phyloP scores from a whole-genome alignment of 1,140 invertebrate species.

The Eueides isabella region DNA sequence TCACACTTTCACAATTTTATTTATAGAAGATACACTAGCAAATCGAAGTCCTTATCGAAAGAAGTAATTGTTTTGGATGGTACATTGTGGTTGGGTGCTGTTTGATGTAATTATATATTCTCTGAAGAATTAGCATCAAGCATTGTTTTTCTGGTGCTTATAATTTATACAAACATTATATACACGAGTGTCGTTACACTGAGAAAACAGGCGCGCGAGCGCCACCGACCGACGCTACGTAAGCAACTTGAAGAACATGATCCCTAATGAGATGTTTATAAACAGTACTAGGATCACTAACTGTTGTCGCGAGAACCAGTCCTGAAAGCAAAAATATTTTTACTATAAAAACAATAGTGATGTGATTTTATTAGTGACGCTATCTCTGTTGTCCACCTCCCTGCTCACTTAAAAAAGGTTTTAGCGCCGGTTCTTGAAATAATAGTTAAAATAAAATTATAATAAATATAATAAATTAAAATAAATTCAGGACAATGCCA shows the following conservation, averaged over 20 bases:
- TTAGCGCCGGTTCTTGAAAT: too few species aligned
- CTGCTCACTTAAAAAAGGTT: too few species aligned
- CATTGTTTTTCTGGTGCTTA: conserved; percentile 40
- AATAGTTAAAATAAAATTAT: too few species aligned
- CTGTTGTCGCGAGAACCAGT: conserved; percentile 98
- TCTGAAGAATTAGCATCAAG: conserved; percentile 51
- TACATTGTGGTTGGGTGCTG: conserved; percentile 22
- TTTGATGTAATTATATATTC: conserved; percentile 23
- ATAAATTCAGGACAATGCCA: too few species aligned
- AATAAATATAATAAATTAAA: too few species aligned
- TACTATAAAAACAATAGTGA: conserved; percentile 3
- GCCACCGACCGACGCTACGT: conserved; percentile 87
- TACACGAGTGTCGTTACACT: conserved; percentile 36
- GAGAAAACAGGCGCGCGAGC: conserved; percentile 58
- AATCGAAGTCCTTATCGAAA: conserved; percentile 63
- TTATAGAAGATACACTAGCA: conserved; percentile 71
- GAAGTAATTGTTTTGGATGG: conserved; percentile 28
- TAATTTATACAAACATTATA: conserved; percentile 38
- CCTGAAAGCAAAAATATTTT: conserved; percentile 83
- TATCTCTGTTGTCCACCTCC: too few species aligned
- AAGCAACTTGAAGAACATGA: conserved; percentile 98
- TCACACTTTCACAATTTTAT: conserved; percentile 68
- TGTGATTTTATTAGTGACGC: neutral
- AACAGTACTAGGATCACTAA: conserved; percentile 97
- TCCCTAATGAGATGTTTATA: conserved; percentile 97